Evolutionary conservation across 2,113 vertebrate genomes (phyloP), one percentile per base, ranked within the genome.

Genomic region (Lophura nycthemera): DNA sequence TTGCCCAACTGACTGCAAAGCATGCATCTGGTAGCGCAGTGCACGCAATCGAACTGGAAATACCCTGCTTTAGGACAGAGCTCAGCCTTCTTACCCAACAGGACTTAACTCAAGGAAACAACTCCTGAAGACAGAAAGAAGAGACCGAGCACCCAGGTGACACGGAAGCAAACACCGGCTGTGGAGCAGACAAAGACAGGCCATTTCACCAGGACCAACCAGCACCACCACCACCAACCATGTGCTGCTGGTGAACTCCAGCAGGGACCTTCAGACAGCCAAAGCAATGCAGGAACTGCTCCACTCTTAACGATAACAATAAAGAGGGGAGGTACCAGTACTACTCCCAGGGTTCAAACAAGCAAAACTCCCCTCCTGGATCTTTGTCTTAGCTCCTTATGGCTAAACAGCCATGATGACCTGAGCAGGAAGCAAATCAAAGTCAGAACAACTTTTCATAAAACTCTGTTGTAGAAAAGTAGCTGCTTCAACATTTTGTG

Each of bases 141-240:
- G 10, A 1, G 47, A 40, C 10, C 0, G 0, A 27, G 47, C 4
- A 7, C 8, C 13, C 45, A n/a, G 13, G 63, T 1, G 0, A n/a
- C 20, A 27, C 32, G 17, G 36, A 17, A 32, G 8, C 61, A 48
- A 48, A 12, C 8, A 25, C 13, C 72, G 56, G 78, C 47, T 56
- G 52, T 4, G 8, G 64, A n/a, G 42, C 42, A 20, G 61, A 57
- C 20, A 65, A n/a, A 10, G 20, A n/a, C 11, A 4, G 9, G 5
- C 14, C 42, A 25, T 16, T 45, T 48, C 1, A 25, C 22, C 0
- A 0, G 82, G n/a, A 83, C 50, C 30, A 4, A 60, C 60, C 61
- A 86, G 64, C 56, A 29, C 8, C 70, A 73, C 13, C 30, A 16
- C 18, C 36, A 80, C 1, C 4, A 2, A 27, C 27, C 10, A 0